A percentile compares a stretch with the other conserved stretches of the same genome.
Conservation (phyloP, 2,797 vertebrate genomes). For the Neopelma chrysocephalum region DNA sequence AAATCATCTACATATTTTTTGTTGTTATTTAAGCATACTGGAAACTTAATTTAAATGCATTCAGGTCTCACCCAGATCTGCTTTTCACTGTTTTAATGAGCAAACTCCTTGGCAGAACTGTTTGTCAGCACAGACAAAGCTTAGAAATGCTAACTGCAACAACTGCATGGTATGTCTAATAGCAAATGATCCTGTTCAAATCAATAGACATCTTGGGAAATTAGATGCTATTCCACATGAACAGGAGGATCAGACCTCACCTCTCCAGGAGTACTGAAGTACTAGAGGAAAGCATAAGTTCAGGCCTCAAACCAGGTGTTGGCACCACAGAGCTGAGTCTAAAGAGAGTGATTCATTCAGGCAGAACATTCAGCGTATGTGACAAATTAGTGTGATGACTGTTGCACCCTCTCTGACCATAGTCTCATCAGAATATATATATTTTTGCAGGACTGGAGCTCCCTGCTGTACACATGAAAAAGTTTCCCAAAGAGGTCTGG, state of each 20-base stretch:
- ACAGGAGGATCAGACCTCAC: background rate
- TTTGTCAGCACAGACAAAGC: background rate
- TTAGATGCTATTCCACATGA: background rate
- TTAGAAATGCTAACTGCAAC: background rate
- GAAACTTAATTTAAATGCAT: background rate
- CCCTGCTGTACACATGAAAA: background rate
- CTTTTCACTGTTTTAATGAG: constrained; percentile 4
- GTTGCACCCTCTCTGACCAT: background rate
- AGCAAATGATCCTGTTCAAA: background rate
- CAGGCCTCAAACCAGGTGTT: background rate
- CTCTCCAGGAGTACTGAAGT: background rate
- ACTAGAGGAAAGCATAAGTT: background rate
- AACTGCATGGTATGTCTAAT: background rate
- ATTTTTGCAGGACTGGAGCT: constrained; percentile 2
- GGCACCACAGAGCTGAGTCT: background rate
- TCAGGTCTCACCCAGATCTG: background rate
- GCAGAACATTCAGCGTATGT: background rate
- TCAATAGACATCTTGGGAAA: background rate
- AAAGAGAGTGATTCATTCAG: background rate
- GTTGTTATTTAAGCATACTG: background rate
- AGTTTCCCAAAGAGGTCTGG: background rate
- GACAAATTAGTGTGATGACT: background rate
- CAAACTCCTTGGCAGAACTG: background rate
- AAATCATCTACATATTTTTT: background rate
- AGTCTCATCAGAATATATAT: background rate